A percentile compares a stretch with the other conserved stretches of the same genome.
Conservation (phyloP, 2,113 vertebrate genomes). For the Laterallus jamaicensis region DNA sequence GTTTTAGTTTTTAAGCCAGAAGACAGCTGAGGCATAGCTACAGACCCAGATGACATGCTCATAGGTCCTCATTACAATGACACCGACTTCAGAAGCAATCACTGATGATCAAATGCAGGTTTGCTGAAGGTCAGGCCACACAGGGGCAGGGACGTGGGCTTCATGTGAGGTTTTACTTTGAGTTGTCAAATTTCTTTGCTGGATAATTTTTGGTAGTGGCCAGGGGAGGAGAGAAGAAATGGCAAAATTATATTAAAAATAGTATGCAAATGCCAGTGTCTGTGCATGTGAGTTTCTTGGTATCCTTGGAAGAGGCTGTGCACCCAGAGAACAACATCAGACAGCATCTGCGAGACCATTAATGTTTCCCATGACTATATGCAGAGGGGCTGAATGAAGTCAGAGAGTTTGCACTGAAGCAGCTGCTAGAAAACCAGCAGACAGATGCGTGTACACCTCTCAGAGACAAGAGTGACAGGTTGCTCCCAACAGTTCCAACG, state of each 20-base stretch:
- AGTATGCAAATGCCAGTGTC: background rate
- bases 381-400: background rate
- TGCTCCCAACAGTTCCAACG: background rate
- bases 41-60: background rate
- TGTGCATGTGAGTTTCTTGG: background rate
- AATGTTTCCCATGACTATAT: background rate
- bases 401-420: background rate
- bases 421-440: background rate
- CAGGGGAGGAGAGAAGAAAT: background rate
- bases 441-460: background rate
- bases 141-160: background rate
- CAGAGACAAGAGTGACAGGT: background rate
- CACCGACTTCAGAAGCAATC: background rate
- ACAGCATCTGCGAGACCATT: background rate
- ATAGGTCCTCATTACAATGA: background rate
- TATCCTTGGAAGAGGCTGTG: background rate
- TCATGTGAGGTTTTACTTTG: background rate
- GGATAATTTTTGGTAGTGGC: background rate
- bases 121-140: background rate
- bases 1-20: background rate
- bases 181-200: background rate
- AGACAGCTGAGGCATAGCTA: background rate
- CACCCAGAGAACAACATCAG: background rate
- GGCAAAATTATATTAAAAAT: background rate
- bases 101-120: background rate